Evolutionary conservation across 1,140 invertebrate species (phyloP), one percentile per base, ranked within the genome.

Genomic region (Adoxophyes honmai): DNA sequence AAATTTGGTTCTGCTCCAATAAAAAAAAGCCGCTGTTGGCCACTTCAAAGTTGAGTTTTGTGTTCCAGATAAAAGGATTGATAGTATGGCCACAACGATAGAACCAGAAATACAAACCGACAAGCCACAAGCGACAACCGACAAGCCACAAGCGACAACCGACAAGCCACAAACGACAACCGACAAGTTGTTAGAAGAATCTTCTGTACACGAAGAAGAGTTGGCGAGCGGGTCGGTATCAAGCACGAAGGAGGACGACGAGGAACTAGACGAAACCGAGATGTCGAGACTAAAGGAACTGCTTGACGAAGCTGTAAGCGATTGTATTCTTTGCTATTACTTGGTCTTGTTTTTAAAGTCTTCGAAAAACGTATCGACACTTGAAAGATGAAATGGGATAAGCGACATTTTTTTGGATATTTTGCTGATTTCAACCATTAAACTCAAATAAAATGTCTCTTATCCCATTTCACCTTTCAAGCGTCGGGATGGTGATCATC

Each of bases 51-150:
- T n/a, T n/a, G n/a, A n/a, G n/a, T n/a, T n/a, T n/a, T n/a, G n/a
- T n/a, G n/a, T n/a, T 57, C n/a, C 62, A 88, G 82, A 88, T 57
- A 88, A 86, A 51, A 84, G 82, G 59, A 52, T 71, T 16, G 85
- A 86, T 56, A 76, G 52, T 52, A 52, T 70, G 28, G 66, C 78
- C 10, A 72, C 78, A 10, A 57, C 54, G 16, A 66, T 75, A 0
- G 85, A 88, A 10, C 64, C 71, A 0, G 68, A 70, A 35, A 52
- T 58, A 0, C 64, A 60, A 11, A 52, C 60, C 0, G 75, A 80
- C n/a, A n/a, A n/a, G n/a, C n/a, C n/a, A n/a, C n/a, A n/a, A 10
- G 77, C 74, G 57, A 68, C 57, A 16, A 55, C 59, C 0, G n/a
- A n/a, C n/a, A n/a, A n/a, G 7, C n/a, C n/a, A n/a, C n/a, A n/a